A percentile compares a stretch with the other conserved stretches of the same genome.
These are phyloP conservation scores for Hedya salicella DNA, from an alignment of 2,888 invertebrate species.

Conservation along the genomic window DNA sequence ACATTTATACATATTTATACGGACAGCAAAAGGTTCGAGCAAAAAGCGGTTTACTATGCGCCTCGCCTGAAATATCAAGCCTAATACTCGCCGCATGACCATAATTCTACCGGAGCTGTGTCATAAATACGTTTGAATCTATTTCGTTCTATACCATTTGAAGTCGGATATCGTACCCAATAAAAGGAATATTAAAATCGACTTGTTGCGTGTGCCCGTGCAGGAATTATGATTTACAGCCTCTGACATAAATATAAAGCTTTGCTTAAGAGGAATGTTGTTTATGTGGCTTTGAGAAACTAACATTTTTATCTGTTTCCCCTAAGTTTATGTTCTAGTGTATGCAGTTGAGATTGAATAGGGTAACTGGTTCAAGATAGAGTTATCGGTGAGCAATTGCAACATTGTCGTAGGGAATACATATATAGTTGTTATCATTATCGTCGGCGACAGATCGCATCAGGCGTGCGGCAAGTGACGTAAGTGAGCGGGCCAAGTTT, in stretches of 20 bases:
- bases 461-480: constrained; percentile 67
- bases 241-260: constrained; percentile 18
- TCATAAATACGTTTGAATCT: constrained; percentile 55
- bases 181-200: constrained; percentile 56
- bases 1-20: constrained; percentile 52
- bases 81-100: constrained; percentile 52
- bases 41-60: constrained; percentile 59
- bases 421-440: constrained; percentile 38
- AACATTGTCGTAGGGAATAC: constrained; percentile 24
- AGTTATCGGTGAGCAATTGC: constrained; percentile 30
- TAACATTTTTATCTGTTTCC: neutral
- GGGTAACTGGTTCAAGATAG: constrained; percentile 30
- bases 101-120: constrained; percentile 51
- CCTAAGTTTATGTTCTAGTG: constrained; percentile 9
- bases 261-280: constrained; percentile 26
- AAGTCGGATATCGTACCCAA: constrained; percentile 54
- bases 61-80: constrained; percentile 49
- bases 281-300: constrained; percentile 11
- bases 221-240: constrained; percentile 34
- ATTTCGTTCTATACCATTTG: constrained; percentile 53
- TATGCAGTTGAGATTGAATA: constrained; percentile 9
- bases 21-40: constrained; percentile 48
- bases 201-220: constrained; percentile 42
- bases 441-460: constrained; percentile 50
- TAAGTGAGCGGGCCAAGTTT: constrained; percentile 82